These are phyloP conservation scores for Drosophila equinoxialis DNA, from an alignment of 1,140 invertebrate species.

Conservation along the genomic window DNA sequence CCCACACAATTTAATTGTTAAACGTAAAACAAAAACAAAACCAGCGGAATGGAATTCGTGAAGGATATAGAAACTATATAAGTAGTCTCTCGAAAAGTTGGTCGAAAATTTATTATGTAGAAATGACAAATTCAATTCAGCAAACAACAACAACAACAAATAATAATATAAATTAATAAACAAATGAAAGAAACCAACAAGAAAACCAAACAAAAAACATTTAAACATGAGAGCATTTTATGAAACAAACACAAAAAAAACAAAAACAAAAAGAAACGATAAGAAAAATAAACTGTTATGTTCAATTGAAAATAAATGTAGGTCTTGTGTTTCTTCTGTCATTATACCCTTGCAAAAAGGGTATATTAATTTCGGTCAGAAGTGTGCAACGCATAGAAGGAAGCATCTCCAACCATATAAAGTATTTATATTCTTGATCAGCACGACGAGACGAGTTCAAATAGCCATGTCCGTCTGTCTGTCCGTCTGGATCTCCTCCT, in stretches of 20 bases:
- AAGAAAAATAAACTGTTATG: conserved; percentile 78
- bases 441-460: too few species aligned
- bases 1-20: background rate
- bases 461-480: too few species aligned
- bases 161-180: conserved; percentile 4
- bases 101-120: background rate
- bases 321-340: conserved; percentile 9
- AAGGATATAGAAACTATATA: conserved; percentile 4
- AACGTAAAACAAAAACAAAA: background rate
- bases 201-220: too few species aligned
- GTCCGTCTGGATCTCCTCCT: too few species aligned
- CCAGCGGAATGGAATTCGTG: background rate
- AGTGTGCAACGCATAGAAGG: too few species aligned
- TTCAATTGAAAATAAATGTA: conserved; percentile 54
- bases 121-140: background rate
- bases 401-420: too few species aligned
- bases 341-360: too few species aligned
- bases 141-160: conserved; percentile 18
- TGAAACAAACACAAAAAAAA: conserved; percentile 16
- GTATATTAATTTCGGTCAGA: too few species aligned
- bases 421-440: too few species aligned
- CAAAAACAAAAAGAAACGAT: conserved; percentile 40
- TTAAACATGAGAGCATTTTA: conserved; percentile 13
- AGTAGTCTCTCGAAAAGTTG: background rate
- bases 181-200: background rate